Conservation (phyloP, 2,888 invertebrate genomes). For the Agapostemon virescens region DNA sequence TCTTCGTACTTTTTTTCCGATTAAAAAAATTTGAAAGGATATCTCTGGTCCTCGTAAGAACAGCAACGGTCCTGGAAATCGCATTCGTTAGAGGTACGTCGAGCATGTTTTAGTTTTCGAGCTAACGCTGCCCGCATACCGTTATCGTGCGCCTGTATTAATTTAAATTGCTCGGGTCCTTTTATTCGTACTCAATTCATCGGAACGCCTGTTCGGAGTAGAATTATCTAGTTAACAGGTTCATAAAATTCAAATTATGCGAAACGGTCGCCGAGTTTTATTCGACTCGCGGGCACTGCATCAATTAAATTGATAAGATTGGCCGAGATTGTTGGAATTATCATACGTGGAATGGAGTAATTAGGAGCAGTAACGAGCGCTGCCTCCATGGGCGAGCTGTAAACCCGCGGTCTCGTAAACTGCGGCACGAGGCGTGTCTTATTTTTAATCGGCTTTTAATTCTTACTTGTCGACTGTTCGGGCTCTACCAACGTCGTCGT, state of each 20-base stretch:
- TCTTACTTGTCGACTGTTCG: slow-evolving; percentile 45
- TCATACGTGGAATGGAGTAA: slow-evolving; percentile 44
- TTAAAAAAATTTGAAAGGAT: background rate
- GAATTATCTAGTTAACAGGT: slow-evolving; percentile 2
- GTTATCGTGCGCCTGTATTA: background rate
- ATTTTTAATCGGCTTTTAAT: slow-evolving; percentile 68
- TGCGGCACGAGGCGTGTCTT: slow-evolving; percentile 45
- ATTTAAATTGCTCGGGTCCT: background rate
- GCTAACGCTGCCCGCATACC: background rate
- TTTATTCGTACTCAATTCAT: background rate
- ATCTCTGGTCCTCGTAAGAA: background rate
- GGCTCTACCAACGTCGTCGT: slow-evolving; percentile 19
- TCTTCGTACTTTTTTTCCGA: background rate
- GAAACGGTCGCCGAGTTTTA: background rate
- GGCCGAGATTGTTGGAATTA: background rate
- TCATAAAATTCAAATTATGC: slow-evolving; percentile 3
- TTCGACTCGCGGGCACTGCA: slow-evolving; percentile 7
- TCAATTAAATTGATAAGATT: slow-evolving; percentile 9
- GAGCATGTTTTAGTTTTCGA: background rate
- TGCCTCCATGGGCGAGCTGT: slow-evolving; percentile 31
- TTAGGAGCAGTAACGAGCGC: slow-evolving; percentile 59
- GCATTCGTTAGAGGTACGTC: background rate
- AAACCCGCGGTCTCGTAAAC: slow-evolving; percentile 49
- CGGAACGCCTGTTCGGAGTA: background rate
- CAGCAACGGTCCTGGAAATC: background rate